phyloP scores from a whole-genome alignment of 2,888 invertebrate species.

The Linnaemya tessellans region DNA sequence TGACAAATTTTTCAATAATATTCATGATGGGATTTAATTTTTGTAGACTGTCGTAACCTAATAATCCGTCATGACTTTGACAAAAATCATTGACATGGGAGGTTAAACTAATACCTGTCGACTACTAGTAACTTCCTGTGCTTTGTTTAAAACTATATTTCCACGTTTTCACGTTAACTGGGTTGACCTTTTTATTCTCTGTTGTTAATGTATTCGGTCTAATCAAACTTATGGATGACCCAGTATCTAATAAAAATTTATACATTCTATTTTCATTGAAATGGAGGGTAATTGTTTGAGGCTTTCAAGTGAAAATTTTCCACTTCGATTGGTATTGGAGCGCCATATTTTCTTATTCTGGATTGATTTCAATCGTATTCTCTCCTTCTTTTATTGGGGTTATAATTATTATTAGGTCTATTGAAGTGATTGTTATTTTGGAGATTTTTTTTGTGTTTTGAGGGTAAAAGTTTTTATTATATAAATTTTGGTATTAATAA shows the following conservation, averaged over 20 bases:
- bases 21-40: background rate
- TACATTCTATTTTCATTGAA: background rate
- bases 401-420: background rate
- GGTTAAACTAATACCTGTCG: background rate
- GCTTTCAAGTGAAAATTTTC: slow-evolving; percentile 34
- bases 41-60: slow-evolving; percentile 35
- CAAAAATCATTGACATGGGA: slow-evolving; percentile 2
- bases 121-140: slow-evolving; percentile 6
- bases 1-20: background rate
- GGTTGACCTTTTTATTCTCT: background rate
- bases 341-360: slow-evolving; percentile 20
- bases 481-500: too few relatives aligned
- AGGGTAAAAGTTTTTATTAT: too few relatives aligned
- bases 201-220: slow-evolving; percentile 3
- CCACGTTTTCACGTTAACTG: background rate
- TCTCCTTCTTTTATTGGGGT: background rate
- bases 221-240: slow-evolving; percentile 2
- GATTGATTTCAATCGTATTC: slow-evolving; percentile 15
- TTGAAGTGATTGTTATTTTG: background rate
- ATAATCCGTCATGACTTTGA: slow-evolving; percentile 46
- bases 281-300: background rate
- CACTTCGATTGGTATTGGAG: slow-evolving; percentile 15
- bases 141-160: background rate
- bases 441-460: background rate
- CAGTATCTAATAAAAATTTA: slow-evolving; percentile 1